Percentiles rank a stretch among this genome's conserved stretches.
Evolutionary conservation across 2,797 vertebrate genomes (phyloP).

Genomic region (Gila robusta): DNA sequence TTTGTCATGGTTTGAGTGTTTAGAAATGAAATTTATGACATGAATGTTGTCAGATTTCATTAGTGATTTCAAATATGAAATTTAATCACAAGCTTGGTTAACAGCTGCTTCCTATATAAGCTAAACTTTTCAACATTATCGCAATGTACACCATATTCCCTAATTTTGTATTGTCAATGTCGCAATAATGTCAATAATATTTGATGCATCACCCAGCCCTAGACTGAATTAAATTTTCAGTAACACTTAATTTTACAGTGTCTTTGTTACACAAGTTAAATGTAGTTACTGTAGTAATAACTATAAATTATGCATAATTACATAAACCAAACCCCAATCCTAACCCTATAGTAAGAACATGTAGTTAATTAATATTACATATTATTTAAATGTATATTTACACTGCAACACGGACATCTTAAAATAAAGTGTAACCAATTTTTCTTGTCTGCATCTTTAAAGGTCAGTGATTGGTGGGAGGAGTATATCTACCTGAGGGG

Average conservation of each 20-base stretch:
- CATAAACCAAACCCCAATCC: no score
- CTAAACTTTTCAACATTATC: neutral
- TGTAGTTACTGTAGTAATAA: no score
- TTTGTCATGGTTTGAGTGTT: neutral
- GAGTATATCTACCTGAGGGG: slow-evolving; percentile 89
- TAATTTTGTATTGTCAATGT: neutral
- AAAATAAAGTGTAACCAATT: no score
- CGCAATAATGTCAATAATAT: neutral
- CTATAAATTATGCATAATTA: no score
- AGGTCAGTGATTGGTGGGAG: slow-evolving; percentile 96
- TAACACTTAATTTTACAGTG: no score
- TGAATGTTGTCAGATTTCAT: neutral
- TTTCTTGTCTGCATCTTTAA: slow-evolving; percentile 58
- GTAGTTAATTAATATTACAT: no score
- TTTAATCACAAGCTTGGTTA: neutral
- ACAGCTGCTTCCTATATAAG: neutral
- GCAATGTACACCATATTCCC: neutral
- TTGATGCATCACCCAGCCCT: neutral
- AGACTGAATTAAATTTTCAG: neutral
- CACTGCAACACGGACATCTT: no score
- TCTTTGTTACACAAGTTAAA: no score
- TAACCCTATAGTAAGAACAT: no score
- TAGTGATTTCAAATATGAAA: neutral
- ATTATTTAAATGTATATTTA: no score
- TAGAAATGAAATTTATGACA: neutral